These are phyloP conservation scores for Tachycineta bicolor DNA, from an alignment of 2,113 vertebrate species.

Conservation along the genomic window DNA sequence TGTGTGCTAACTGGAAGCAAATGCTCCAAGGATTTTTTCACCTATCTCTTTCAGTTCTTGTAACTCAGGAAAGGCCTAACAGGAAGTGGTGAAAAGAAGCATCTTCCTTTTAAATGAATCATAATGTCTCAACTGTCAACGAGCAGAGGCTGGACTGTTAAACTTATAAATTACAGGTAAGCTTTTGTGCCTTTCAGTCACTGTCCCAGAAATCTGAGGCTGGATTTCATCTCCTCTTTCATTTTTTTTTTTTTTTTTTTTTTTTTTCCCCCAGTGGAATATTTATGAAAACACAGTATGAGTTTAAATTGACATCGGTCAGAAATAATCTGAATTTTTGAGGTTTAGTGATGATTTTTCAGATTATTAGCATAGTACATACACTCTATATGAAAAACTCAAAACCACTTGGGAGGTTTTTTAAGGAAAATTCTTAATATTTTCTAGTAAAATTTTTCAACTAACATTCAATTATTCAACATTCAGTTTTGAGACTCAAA, in stretches of 20 bases:
- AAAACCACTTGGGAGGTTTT: not conserved
- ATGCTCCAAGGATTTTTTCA: not conserved
- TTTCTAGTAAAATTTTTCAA: not conserved
- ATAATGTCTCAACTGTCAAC: accelerated
- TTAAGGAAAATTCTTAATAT: not conserved
- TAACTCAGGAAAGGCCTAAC: not conserved
- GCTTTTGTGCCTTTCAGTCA: not conserved
- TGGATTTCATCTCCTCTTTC: not conserved
- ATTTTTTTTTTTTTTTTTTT: too few relatives aligned
- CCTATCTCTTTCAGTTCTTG: accelerated
- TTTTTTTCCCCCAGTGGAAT: not conserved
- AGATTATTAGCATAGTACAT: not conserved
- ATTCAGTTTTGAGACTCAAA: not conserved
- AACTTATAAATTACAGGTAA: not conserved
- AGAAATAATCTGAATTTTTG: not conserved
- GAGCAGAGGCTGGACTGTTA: not conserved
- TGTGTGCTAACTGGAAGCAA: not conserved
- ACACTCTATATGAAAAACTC: not conserved
- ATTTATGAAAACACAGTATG: not conserved
- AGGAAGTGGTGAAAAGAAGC: not conserved
- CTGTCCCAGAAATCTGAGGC: not conserved
- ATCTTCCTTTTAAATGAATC: not conserved
- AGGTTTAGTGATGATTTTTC: not conserved
- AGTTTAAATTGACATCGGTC: not conserved
- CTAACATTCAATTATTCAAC: not conserved